A percentile compares a stretch with the other conserved stretches of the same genome.
Conservation (phyloP, 2,797 vertebrate species). For the Phataginus tricuspis region DNA sequence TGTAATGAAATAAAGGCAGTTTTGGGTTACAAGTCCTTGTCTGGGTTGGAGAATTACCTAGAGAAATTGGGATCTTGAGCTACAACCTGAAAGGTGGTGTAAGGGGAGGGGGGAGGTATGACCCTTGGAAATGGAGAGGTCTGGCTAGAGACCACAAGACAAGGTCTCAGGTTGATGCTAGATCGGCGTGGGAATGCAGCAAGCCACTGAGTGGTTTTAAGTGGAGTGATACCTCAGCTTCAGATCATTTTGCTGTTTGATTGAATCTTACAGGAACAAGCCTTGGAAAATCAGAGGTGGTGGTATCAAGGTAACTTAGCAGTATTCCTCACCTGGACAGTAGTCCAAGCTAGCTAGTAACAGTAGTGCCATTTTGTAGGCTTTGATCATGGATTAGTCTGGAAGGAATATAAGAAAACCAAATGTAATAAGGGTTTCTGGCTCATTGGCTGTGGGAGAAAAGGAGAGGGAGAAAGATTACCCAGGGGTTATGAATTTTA, state of each 20-base stretch:
- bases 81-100: background rate
- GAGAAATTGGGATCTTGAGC: background rate
- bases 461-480: background rate
- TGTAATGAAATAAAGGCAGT: background rate
- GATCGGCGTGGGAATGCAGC: rapidly evolving
- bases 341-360: background rate
- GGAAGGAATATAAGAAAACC: background rate
- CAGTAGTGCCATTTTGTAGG: background rate
- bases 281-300: background rate
- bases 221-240: background rate
- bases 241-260: background rate
- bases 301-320: background rate
- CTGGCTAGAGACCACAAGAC: background rate
- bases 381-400: background rate
- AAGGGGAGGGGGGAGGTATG: background rate
- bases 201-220: background rate
- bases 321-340: background rate
- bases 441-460: background rate
- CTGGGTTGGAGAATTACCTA: background rate
- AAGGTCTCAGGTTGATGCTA: background rate
- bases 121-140: background rate
- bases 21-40: background rate
- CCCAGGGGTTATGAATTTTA: background rate
- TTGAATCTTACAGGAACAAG: background rate
- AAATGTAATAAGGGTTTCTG: background rate